Percentiles rank a stretch among this genome's conserved stretches.
These are phyloP conservation scores for Ctenochaetus hawaiiensis DNA, from an alignment of 2,797 vertebrate species.

Conservation along the genomic window DNA sequence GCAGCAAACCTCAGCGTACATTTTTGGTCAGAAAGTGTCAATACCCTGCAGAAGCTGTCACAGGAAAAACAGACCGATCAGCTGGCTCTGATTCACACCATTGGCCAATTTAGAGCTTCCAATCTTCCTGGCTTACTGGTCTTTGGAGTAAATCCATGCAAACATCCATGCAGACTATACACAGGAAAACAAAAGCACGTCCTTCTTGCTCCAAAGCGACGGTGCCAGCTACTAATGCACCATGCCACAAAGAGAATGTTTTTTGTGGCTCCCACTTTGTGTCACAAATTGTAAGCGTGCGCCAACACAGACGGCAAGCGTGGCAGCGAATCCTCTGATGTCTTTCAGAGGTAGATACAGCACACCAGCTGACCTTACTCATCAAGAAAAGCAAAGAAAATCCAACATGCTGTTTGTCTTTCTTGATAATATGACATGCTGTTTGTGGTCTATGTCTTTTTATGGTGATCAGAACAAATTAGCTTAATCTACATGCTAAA, in stretches of 20 bases:
- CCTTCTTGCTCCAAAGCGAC: conserved; percentile 24
- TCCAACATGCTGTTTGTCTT: conserved; percentile 2
- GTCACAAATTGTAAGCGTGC: conserved; percentile 47
- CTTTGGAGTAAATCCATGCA: conserved; percentile 63
- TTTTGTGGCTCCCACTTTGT: conserved; percentile 45
- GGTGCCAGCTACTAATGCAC: conserved; percentile 66
- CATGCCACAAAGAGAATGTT: conserved; percentile 44
- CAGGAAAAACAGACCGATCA: conserved; percentile 11
- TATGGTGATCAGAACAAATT: conserved; percentile 5
- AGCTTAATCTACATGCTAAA: background rate
- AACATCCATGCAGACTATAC: conserved; percentile 38
- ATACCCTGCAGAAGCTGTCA: conserved; percentile 20
- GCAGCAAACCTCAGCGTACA: background rate
- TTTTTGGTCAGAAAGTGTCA: conserved; percentile 12
- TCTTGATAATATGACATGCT: background rate
- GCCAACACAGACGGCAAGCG: conserved; percentile 33
- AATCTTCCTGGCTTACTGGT: conserved; percentile 36
- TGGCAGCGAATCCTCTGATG: conserved; percentile 34
- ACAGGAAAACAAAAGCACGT: conserved; percentile 46
- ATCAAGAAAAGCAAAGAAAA: conserved; percentile 8
- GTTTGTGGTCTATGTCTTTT: background rate
- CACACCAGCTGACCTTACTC: conserved; percentile 31
- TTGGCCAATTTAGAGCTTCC: conserved; percentile 41
- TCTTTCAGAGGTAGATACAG: conserved; percentile 42
- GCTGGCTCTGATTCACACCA: conserved; percentile 37